Conservation (phyloP, 2,888 invertebrate species). For the Zhuqinia jingwanae region DNA sequence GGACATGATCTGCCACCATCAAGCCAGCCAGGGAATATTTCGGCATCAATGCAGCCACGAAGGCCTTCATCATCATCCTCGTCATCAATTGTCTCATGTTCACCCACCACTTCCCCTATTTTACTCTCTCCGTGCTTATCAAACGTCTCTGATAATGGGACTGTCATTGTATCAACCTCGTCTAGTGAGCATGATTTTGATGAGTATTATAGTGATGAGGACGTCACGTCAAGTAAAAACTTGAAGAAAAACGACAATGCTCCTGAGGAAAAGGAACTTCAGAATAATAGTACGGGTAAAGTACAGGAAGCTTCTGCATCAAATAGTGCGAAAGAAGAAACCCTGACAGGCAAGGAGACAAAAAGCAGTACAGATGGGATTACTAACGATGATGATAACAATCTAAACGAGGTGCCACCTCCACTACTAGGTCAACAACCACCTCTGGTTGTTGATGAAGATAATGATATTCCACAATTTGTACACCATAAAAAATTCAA, state of each 20-base stretch:
- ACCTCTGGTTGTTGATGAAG: not conserved
- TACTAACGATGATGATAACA: too few species aligned
- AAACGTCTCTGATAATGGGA: not conserved
- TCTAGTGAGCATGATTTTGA: too few species aligned
- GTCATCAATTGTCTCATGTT: too few species aligned
- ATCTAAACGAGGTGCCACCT: not conserved
- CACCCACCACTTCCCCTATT: not conserved
- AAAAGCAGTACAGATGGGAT: not conserved
- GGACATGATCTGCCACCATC: too few species aligned
- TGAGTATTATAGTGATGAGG: too few species aligned
- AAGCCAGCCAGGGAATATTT: too few species aligned
- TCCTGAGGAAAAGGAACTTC: too few species aligned
- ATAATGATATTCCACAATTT: not conserved
- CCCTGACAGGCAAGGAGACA: not conserved
- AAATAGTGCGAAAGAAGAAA: not conserved
- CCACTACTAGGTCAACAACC: not conserved
- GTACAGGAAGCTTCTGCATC: too few species aligned
- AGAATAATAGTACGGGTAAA: too few species aligned
- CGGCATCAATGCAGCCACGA: too few species aligned
- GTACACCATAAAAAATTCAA: constrained; percentile 36
- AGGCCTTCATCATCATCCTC: not conserved
- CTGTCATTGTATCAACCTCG: not conserved
- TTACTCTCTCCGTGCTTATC: not conserved
- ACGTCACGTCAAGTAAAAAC: too few species aligned
- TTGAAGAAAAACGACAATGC: too few species aligned